phyloP scores from a whole-genome alignment of 2,113 vertebrate genomes.

The Pluvialis apricaria region DNA sequence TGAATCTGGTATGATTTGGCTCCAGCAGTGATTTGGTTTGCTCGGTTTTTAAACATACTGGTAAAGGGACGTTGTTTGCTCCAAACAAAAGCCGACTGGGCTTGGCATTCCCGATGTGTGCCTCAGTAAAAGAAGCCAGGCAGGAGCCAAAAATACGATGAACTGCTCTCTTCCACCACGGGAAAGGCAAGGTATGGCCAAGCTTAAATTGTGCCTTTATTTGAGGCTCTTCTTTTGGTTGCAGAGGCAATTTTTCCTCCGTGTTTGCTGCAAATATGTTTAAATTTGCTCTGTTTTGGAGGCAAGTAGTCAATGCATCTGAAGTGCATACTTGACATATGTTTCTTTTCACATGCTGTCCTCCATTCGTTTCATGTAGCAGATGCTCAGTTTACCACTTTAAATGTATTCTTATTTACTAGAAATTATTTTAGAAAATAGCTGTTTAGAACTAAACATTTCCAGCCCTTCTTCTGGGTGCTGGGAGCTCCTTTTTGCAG shows the following conservation, averaged over 20 bases:
- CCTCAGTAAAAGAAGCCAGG: background rate
- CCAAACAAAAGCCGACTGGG: background rate
- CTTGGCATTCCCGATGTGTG: background rate
- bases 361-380: constrained; percentile 11
- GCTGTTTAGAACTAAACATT: constrained; percentile 46
- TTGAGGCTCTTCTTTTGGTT: background rate
- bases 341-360: constrained; percentile 31
- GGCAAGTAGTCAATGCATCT: constrained; percentile 62
- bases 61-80: background rate
- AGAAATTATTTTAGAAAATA: constrained; percentile 59
- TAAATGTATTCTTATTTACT: constrained; percentile 58
- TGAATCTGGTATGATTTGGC: background rate
- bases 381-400: constrained; percentile 59
- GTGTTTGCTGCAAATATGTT: constrained; percentile 64
- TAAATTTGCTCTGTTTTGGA: constrained; percentile 36
- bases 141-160: background rate
- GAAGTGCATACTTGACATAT: constrained; percentile 41
- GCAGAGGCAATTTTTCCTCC: background rate
- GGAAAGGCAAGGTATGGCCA: background rate
- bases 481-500: constrained; percentile 35
- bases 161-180: background rate
- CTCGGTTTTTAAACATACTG: background rate
- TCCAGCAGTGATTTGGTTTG: background rate
- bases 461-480: constrained; percentile 12
- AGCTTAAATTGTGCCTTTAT: background rate